Base-by-base conservation (phyloP, 2,888 invertebrate genomes). In the Steromphala cineraria region DNA sequence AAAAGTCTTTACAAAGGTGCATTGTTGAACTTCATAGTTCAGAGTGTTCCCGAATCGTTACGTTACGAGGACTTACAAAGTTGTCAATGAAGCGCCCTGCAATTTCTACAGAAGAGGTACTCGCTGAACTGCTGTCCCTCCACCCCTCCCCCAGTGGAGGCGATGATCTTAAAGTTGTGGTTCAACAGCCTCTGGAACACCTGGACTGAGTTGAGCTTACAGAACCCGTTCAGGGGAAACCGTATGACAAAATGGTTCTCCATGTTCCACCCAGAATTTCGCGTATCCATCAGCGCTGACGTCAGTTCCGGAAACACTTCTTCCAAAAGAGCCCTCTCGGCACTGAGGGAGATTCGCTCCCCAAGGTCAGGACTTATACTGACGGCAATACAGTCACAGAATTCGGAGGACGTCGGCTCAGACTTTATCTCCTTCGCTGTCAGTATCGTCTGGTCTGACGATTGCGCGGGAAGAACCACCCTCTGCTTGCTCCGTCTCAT, bases 81-180 rank as follows among this genome's bases (percentile, higher is more conserved):
- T 15, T 74, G 55, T 80, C 75, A 86, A 52, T 81, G 83, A 31
- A 77, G 17, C 0, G 84, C 28, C 78, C 85, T 87, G 75, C 88
- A 87, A 75, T 85, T 90, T 78, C 87, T 88, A 83, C 96, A 95
- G 93, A 97, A 96, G 90, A 97, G 95, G 94, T 97, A 97, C 94
- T 97, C 97, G 90, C 97, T 97, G 94, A 97, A 97, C 94, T 97
- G 97, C 92, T 97, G 97, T 5, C 97, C 97, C 92, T 97, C 97
- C 53, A 97, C 97, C 3, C 97, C 97, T 24, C 97, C 97, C 0
- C 97, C 97, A 89, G 96, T 97, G 91, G 97, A 96, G 36, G 97
- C 97, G 76, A 96, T 96, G 82, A 97, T 95, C 86, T 95, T 95
- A 93, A 97, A 97, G 78, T 96, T 96, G 83, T 96, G 95, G 92